Base-by-base conservation (phyloP, 2,888 invertebrate species). In the Pristionchus exspectatus region DNA sequence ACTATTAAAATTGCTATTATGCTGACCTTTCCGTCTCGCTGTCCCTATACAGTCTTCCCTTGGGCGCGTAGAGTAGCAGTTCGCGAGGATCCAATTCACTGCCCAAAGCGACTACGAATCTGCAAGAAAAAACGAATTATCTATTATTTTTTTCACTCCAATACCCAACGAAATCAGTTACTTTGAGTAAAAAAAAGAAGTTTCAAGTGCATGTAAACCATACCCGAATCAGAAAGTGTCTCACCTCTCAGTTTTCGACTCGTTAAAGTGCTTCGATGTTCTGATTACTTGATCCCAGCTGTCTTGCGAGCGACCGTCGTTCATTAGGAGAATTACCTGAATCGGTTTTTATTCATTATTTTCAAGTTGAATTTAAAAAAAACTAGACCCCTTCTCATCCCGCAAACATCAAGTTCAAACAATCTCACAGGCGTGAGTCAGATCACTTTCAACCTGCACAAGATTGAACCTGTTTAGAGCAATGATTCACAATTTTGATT, bases 271-370 rank as follows among this genome's bases (percentile, higher is more conserved):
- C 44, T 91, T 86, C 56, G 92, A 91, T 50, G 91, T 90, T 30
- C 88, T 63, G 16, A 91, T 63, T 18, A 94, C 93, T 18, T 88
- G 66, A 16, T 92, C 92, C 94, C 94, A 94, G 0, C 63, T 87
- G 88, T 94, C 94, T 86, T 94, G 94, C 16, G 91, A 91, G 91
- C 94, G 92, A 21, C 94, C 94, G 83, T 94, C 94, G 83, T 94
- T 94, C 92, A 94, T 93, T 50, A 94, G 90, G 10, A 94, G 91
- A 3, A 94, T 91, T 18, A 91, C 90, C 91, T 91, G 63, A 16
- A 90, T 21, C 21, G 84, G 56, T 12, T 83, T 33, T 63, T 2
- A 24, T 10, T 66, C n/a, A 2, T 27, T 27, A 63, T 63, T 63
- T 21, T 21, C 16, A 63, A 16, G 59, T 21, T 16, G 59, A 59